Evolutionary conservation across 1,140 invertebrate species (phyloP).

Genomic region (fruit fly (Drosophila melanogaster)): DNA sequence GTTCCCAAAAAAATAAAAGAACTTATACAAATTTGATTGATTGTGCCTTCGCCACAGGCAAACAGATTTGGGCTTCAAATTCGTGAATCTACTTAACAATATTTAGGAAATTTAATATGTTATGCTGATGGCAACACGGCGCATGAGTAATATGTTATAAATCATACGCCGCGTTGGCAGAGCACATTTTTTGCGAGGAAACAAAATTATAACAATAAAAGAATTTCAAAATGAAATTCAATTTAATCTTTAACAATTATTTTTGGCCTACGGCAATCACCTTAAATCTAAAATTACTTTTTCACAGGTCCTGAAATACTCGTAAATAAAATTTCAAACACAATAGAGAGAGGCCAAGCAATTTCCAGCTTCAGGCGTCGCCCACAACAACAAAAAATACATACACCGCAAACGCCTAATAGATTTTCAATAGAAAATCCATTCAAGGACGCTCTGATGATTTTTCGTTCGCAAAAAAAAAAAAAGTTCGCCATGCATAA

Average conservation of each 20-base stretch:
- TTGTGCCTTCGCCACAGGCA: not conserved
- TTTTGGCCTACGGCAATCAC: no score
- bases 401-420: not conserved
- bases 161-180: not conserved
- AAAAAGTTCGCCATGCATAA: conserved; percentile 33
- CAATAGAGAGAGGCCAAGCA: not conserved
- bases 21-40: not conserved
- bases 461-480: conserved; percentile 9
- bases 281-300: not conserved
- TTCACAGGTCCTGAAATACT: not conserved
- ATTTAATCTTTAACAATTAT: no score
- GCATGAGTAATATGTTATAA: conserved; percentile 1
- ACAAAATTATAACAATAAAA: no score
- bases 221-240: no score
- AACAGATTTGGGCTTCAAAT: not conserved
- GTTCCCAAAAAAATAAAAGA: not conserved
- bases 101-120: not conserved
- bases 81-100: not conserved
- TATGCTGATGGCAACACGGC: not conserved
- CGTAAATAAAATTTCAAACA: not conserved
- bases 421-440: conserved; percentile 16
- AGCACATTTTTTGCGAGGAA: no score
- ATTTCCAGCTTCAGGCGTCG: not conserved
- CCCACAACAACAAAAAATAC: not conserved
- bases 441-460: conserved; percentile 21